Evolutionary conservation across 2,113 vertebrate genomes (phyloP).

Genomic region (human): DNA sequence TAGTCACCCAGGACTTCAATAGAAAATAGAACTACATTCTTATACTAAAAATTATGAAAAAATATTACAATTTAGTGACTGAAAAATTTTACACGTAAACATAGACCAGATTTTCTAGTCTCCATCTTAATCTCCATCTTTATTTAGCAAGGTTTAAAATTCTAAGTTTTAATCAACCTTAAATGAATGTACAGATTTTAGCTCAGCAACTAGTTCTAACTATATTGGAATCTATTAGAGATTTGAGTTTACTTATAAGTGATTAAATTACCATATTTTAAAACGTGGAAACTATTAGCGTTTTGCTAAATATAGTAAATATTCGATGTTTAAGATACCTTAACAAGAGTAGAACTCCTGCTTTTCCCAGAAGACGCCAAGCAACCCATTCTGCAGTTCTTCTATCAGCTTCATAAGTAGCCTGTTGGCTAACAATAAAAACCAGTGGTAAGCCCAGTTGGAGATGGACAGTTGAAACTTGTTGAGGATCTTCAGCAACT

Average conservation of each 20-base stretch:
- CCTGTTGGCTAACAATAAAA: constrained; percentile 91
- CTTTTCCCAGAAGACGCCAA: constrained; percentile 91
- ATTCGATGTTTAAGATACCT: constrained; percentile 83
- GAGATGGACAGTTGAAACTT: constrained; percentile 86
- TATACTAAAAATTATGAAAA: constrained; percentile 43
- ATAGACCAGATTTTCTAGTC: neutral
- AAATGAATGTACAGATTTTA: neutral
- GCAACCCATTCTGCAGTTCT: constrained; percentile 89
- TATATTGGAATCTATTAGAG: neutral
- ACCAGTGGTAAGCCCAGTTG: constrained; percentile 92
- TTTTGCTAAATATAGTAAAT: neutral
- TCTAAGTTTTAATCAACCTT: constrained; percentile 34
- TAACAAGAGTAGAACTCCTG: constrained; percentile 90
- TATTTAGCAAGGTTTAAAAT: constrained; percentile 5
- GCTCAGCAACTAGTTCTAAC: constrained; percentile 1
- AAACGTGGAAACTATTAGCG: neutral
- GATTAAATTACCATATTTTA: neutral
- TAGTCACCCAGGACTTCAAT: constrained; percentile 10
- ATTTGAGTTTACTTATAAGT: neutral
- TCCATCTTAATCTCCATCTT: neutral
- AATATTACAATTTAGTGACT: constrained; percentile 22
- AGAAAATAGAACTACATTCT: constrained; percentile 43
- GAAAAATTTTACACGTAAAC: constrained; percentile 7
- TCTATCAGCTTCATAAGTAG: constrained; percentile 88
- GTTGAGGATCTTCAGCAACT: constrained; percentile 88